Evolutionary conservation across 2,797 vertebrate species (phyloP), one percentile per base, ranked within the genome.

Genomic region (Enteromius argenteus): DNA sequence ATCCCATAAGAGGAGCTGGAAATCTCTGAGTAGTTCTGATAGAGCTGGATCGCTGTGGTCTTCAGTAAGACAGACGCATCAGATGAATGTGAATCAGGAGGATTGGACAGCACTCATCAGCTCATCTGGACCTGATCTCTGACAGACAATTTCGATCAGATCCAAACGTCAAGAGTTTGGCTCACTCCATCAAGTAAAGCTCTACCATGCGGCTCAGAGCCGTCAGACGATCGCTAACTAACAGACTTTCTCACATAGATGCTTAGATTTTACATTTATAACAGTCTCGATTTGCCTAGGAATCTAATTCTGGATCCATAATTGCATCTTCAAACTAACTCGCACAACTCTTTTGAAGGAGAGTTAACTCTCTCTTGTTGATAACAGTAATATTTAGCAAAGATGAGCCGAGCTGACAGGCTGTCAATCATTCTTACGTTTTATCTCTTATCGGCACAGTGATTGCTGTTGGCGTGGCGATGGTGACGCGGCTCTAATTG

Each of bases 401-500:
- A 89, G 90, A 89, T 89, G 90, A 87, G 89, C 90, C 88, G 89
- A 92, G 92, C 93, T 94, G 94, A 94, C 92, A 91, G 93, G 92
- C 91, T 94, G 94, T 93, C 94, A 94, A 91, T 95, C 93, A 94
- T 92, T 90, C 86, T 90, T 88, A 92, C 90, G 91, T 53, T 35
- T n/a, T 35, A 76, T 35, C 82, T 30, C 56, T 73, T 66, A 72
- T 92, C 90, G 88, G 90, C 86, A 88, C 91, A 91, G 90, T 76
- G 49, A 69, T 78, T 91, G 39, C 27, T 91, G 91, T 93, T 89
- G 92, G 91, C 92, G 90, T 93, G 91, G 92, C 90, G 90, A 82
- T 92, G 89, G 91, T 90, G 92, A 89, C 91, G 89, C 91, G 86
- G 90, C 87, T 89, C 92, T 95, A 94, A 95, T 93, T 94, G 92